These are phyloP conservation scores for Cirrhinus molitorella DNA, from an alignment of 2,797 vertebrate species.

Conservation along the genomic window DNA sequence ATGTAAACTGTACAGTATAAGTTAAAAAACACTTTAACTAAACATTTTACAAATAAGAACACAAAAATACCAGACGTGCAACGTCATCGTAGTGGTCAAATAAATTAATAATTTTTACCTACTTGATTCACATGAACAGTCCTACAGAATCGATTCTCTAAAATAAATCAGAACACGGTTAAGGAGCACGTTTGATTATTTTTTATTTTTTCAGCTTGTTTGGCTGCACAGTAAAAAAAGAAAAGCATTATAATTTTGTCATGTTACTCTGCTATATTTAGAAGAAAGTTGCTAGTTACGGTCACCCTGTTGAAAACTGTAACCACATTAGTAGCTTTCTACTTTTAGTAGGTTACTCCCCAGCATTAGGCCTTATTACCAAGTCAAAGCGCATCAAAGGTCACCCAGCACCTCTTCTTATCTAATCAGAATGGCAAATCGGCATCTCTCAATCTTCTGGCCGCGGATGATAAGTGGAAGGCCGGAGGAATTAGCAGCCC, in stretches of 20 bases:
- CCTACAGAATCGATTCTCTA: background rate
- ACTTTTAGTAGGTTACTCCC: slow-evolving; percentile 32
- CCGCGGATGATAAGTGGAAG: slow-evolving; percentile 30
- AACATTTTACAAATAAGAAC: background rate
- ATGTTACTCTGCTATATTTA: background rate
- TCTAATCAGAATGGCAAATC: slow-evolving; percentile 45
- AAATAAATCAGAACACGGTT: background rate
- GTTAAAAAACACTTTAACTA: background rate
- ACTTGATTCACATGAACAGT: background rate
- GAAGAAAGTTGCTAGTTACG: background rate
- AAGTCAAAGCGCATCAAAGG: slow-evolving; percentile 51
- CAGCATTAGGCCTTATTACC: slow-evolving; percentile 7
- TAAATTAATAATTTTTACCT: background rate
- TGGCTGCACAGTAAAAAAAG: background rate
- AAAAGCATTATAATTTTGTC: background rate
- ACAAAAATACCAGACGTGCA: background rate
- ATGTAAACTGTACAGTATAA: too few species aligned
- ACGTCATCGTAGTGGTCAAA: background rate
- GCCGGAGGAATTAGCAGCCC: slow-evolving; percentile 35
- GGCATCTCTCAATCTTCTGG: slow-evolving; percentile 36
- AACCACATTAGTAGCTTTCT: slow-evolving; percentile 17
- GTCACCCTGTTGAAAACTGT: background rate
- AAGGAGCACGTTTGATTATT: background rate
- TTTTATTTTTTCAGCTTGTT: background rate
- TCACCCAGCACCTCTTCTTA: slow-evolving; percentile 43